Evolutionary conservation across 2,888 invertebrate species (phyloP).

Genomic region (Habroteleia sp.): DNA sequence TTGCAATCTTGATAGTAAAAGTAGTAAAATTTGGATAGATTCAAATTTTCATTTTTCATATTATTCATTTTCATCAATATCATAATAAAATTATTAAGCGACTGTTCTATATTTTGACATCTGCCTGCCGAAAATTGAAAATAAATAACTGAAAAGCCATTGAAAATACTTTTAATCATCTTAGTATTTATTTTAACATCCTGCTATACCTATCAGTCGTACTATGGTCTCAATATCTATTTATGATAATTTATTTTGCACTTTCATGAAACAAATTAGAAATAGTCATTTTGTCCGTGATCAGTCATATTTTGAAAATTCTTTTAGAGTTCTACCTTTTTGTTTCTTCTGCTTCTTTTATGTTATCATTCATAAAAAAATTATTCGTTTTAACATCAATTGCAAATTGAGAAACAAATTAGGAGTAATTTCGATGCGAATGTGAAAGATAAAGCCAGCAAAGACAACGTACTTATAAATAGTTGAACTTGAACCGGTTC

Average conservation of each 20-base stretch:
- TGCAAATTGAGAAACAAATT: neutral
- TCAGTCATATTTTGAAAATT: neutral
- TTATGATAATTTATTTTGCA: conserved; percentile 24
- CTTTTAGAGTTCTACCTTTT: neutral
- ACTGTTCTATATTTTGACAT: conserved; percentile 37
- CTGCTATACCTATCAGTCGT: conserved; percentile 9
- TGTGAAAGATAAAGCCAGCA: neutral
- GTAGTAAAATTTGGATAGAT: too few relatives aligned
- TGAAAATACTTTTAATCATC: conserved; percentile 42
- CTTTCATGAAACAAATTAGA: neutral
- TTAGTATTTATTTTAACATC: neutral
- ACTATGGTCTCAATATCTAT: conserved; percentile 8
- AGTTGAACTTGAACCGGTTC: conserved; percentile 2
- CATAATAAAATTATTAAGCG: conserved; percentile 40
- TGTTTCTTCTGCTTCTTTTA: neutral
- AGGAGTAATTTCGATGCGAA: neutral
- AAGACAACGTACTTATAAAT: neutral
- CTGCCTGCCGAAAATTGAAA: conserved; percentile 39
- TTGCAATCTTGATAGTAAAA: too few relatives aligned
- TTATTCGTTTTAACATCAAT: neutral
- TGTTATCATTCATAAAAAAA: neutral
- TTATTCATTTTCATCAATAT: conserved; percentile 5
- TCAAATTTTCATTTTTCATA: too few relatives aligned
- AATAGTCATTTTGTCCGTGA: conserved; percentile 10
- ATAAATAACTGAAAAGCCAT: conserved; percentile 22